Evolutionary conservation across 2,888 invertebrate species (phyloP).

Genomic region (Nomada ruficornis): DNA sequence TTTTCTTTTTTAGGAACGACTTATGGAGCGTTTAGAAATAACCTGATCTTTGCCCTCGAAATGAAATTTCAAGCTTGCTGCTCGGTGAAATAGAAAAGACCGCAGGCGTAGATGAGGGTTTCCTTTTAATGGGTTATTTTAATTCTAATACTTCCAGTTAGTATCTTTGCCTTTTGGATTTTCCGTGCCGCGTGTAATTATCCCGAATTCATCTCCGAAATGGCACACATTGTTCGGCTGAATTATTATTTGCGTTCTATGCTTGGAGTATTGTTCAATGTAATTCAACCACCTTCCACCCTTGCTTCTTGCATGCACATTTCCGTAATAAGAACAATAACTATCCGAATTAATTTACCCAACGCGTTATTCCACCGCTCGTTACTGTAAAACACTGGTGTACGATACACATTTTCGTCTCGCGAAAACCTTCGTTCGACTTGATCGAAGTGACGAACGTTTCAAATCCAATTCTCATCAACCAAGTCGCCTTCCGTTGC

Average conservation of each 20-base stretch:
- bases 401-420: too few relatives aligned
- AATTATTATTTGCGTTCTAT: constrained; percentile 5
- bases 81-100: background rate
- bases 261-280: background rate
- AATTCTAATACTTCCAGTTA: background rate
- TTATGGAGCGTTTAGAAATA: background rate
- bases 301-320: background rate
- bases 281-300: background rate
- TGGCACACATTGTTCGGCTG: too few relatives aligned
- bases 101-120: background rate
- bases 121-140: background rate
- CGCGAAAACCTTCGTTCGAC: too few relatives aligned
- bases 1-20: too few relatives aligned
- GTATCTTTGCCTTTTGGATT: background rate
- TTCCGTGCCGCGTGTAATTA: background rate
- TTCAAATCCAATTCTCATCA: too few relatives aligned
- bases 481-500: too few relatives aligned
- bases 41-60: background rate
- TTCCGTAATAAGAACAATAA: background rate
- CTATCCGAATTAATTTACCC: background rate
- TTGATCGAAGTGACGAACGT: too few relatives aligned
- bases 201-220: background rate
- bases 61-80: background rate
- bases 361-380: background rate
- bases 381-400: too few relatives aligned